A percentile compares a stretch with the other conserved stretches of the same genome.
phyloP scores from a whole-genome alignment of 2,888 invertebrate genomes.

The Pteria penguin region DNA sequence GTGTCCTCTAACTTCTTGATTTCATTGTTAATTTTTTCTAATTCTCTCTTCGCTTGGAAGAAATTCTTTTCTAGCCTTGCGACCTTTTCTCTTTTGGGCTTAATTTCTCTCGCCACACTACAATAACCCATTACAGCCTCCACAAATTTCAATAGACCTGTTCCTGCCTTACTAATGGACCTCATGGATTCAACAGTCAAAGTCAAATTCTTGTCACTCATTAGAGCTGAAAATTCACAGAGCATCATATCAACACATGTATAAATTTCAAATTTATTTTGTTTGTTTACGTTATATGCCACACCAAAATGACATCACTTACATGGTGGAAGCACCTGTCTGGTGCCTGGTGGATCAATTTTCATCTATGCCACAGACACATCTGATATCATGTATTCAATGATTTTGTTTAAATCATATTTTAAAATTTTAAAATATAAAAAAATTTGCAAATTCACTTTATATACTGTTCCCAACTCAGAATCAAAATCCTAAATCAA shows the following conservation, averaged over 20 bases:
- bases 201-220: conserved; percentile 79
- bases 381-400: too few relatives aligned
- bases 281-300: background rate
- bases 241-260: background rate
- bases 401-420: too few relatives aligned
- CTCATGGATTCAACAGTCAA: conserved; percentile 88
- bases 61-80: conserved; percentile 88
- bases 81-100: conserved; percentile 86
- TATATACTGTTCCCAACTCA: too few relatives aligned
- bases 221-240: conserved; percentile 61
- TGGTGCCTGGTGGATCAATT: background rate
- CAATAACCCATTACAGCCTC: conserved; percentile 94
- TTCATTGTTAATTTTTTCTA: conserved; percentile 88
- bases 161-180: conserved; percentile 90
- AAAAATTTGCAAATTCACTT: too few relatives aligned
- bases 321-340: too few relatives aligned
- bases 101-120: conserved; percentile 89
- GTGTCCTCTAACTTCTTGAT: conserved; percentile 87
- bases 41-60: conserved; percentile 81
- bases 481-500: too few relatives aligned
- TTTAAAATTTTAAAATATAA: too few relatives aligned
- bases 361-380: too few relatives aligned
- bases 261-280: background rate
- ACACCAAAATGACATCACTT: background rate
- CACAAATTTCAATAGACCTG: conserved; percentile 91